A percentile compares a stretch with the other conserved stretches of the same genome.
These are phyloP conservation scores for Leucoraja erinaceus DNA, from an alignment of 2,113 vertebrate genomes.

Conservation along the genomic window DNA sequence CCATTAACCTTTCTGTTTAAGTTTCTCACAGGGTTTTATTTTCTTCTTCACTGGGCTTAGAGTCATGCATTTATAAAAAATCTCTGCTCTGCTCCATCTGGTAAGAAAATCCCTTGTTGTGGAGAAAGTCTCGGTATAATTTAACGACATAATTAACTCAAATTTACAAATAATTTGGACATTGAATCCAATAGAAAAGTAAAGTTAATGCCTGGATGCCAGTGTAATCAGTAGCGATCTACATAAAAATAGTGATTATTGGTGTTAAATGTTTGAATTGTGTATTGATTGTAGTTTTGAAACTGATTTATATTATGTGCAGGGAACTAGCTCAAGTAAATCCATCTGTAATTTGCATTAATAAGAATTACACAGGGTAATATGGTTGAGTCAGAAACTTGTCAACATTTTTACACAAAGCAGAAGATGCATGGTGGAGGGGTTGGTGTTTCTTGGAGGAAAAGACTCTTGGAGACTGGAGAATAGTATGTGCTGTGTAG, in stretches of 20 bases:
- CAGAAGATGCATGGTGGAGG: neutral
- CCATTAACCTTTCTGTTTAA: conserved; percentile 15
- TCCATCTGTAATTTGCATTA: neutral
- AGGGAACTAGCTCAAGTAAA: neutral
- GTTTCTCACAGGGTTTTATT: neutral
- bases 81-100: neutral
- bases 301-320: conserved; percentile 1
- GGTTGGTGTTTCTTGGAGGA: neutral
- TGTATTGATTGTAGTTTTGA: neutral
- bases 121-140: neutral
- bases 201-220: neutral
- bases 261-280: neutral
- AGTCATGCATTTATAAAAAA: neutral
- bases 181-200: neutral
- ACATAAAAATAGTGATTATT: neutral
- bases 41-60: neutral
- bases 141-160: neutral
- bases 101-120: neutral
- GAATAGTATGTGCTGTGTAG: neutral
- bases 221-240: neutral
- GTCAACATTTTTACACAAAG: neutral
- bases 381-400: neutral
- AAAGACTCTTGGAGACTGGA: neutral
- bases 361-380: neutral
- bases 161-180: neutral